Base-by-base conservation (phyloP, 2,113 vertebrate genomes). In the Helogale parvula region DNA sequence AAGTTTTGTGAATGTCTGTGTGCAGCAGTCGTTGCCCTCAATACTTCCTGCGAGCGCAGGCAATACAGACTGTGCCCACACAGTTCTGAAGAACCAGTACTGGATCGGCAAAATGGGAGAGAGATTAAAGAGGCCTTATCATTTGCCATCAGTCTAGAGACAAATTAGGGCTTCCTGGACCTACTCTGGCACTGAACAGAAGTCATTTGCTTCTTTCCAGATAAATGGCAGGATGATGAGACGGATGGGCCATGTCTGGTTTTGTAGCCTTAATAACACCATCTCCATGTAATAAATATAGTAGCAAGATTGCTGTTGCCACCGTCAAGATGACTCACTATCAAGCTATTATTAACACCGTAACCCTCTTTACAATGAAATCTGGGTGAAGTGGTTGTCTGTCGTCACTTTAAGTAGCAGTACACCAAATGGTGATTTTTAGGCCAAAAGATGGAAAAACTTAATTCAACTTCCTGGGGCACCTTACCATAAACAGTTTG, bases 251-350 rank as follows among this genome's bases (percentile, higher is more conserved):
- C 33, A 27, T 3, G 66, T 79, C 82, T 86, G 63, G 31, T 50
- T 96, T 88, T 79, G 74, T 94, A 35, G 9, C 14, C 27, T 76
- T 88, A 76, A 80, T 90, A 95, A 84, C 63, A 65, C 25, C 45
- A 77, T 97, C 50, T 94, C 57, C 47, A 7, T 29, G 65, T 29
- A 86, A 84, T 63, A 92, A 92, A 97, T 41, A 81, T 9, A 93
- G 83, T 83, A 72, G 68, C n/a, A 5, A 63, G 76, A 79, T 50
- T 81, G 27, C 38, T 31, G 5, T 33, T 35, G 41, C 60, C 13
- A 25, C 27, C 10, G 33, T 63, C 50, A 68, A 25, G 60, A 7
- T 97, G 88, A 94, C 91, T 97, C 90, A 92, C 31, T 47, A 1
- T 31, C n/a, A 12, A 65, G 45, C 80, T 77, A 41, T 94, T 72